phyloP scores from a whole-genome alignment of 2,797 vertebrate species.

The Periparus ater region DNA sequence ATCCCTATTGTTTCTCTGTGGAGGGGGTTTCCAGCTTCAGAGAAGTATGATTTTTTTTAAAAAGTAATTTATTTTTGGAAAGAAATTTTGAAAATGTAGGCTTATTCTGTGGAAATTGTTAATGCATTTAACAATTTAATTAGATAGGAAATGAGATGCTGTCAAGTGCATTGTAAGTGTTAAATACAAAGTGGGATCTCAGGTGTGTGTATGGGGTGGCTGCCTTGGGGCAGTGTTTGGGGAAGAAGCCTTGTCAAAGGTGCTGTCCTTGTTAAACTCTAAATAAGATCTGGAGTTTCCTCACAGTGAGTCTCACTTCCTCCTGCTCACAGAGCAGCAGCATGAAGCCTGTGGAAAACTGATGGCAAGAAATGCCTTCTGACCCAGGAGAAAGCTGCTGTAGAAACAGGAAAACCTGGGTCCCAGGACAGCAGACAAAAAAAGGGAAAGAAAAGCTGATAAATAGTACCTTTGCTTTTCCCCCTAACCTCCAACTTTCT shows the following conservation, averaged over 20 bases:
- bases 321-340: neutral
- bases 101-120: neutral
- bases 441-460: neutral
- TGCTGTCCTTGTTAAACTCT: neutral
- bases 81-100: neutral
- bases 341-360: neutral
- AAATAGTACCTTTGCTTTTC: neutral
- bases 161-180: neutral
- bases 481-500: accelerated
- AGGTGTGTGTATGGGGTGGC: neutral
- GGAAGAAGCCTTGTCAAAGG: neutral
- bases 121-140: neutral
- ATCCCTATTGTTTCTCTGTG: neutral
- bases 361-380: neutral
- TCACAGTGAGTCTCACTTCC: neutral
- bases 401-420: neutral
- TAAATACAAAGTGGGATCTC: neutral
- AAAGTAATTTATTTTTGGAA: neutral
- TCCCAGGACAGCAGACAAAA: neutral
- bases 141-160: neutral
- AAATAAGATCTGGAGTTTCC: neutral
- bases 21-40: neutral
- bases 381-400: neutral
- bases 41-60: neutral
- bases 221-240: neutral